phyloP scores from a whole-genome alignment of 2,888 invertebrate species.

The Andrena bucephala region DNA sequence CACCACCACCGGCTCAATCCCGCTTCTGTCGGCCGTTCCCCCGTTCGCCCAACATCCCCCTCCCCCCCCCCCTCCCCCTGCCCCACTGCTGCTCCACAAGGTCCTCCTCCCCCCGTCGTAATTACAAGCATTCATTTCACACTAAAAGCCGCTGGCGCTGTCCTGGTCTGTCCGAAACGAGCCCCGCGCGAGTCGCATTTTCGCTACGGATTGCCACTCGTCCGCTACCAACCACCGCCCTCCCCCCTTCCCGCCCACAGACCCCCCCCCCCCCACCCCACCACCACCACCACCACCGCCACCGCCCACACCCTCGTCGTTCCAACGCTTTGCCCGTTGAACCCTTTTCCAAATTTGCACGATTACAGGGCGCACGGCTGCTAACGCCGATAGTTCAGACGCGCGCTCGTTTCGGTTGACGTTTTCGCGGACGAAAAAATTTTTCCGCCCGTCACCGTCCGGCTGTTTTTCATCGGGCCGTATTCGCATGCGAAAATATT shows the following conservation, averaged over 20 bases:
- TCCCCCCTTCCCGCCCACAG: not conserved
- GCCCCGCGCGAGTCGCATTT: conserved; percentile 76
- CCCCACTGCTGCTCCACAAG: conserved; percentile 2
- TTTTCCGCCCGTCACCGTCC: conserved; percentile 23
- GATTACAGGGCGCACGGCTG: conserved; percentile 65
- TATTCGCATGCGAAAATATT: conserved; percentile 34
- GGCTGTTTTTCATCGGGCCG: conserved; percentile 31
- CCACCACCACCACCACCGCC: not conserved
- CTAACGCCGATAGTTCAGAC: conserved; percentile 50
- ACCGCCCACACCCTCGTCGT: not conserved
- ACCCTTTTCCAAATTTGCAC: conserved; percentile 71
- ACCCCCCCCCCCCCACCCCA: not conserved
- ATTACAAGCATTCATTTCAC: conserved; percentile 85
- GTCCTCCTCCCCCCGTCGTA: conserved; percentile 77
- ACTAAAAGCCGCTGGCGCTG: conserved; percentile 82
- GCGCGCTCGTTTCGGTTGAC: conserved; percentile 17
- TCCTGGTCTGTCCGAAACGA: conserved; percentile 73
- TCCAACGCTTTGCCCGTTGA: conserved; percentile 36
- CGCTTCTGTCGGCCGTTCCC: conserved; percentile 62
- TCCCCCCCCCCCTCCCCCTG: conserved; percentile 56
- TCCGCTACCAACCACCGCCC: conserved; percentile 41
- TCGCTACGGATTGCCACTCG: conserved; percentile 71
- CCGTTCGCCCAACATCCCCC: conserved; percentile 25
- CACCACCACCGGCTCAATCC: conserved; percentile 40
- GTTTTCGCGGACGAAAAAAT: conserved; percentile 1